Percentiles rank a stretch among this genome's conserved stretches.
These are phyloP conservation scores for Vulpes ferrilata DNA, from an alignment of 2,113 vertebrate species.

Conservation along the genomic window DNA sequence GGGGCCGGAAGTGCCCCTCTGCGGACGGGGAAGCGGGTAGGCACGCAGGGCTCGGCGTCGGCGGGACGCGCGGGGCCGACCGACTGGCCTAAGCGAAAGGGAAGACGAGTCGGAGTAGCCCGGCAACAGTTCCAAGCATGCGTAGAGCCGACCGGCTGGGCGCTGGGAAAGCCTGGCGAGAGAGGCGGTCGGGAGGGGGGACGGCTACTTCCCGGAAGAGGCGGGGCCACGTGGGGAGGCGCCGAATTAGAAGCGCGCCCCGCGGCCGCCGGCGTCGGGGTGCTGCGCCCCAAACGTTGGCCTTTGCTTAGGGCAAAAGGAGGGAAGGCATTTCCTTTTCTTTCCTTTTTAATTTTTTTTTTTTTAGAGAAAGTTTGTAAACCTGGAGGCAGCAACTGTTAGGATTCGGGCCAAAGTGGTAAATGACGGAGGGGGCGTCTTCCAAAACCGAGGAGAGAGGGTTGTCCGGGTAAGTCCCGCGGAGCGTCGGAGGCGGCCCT, in stretches of 20 bases:
- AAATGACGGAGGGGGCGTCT: not conserved
- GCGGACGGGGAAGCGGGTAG: not conserved
- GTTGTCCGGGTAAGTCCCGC: slow-evolving; percentile 68
- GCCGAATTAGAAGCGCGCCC: not conserved
- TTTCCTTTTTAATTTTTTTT: not conserved
- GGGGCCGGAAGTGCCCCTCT: slow-evolving; percentile 54
- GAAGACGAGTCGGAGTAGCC: not conserved
- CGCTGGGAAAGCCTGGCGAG: fast-evolving
- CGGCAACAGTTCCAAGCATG: slow-evolving; percentile 59
- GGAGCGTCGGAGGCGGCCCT: not conserved
- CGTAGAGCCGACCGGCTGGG: not conserved
- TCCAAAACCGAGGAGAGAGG: slow-evolving; percentile 1
- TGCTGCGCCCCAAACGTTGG: fast-evolving
- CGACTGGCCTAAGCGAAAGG: not conserved
- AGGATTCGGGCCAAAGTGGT: not conserved
- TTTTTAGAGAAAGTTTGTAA: not conserved
- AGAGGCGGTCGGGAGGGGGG: fast-evolving
- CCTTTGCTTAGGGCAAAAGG: not conserved
- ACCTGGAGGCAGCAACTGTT: not conserved
- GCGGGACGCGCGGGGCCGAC: too few species aligned
- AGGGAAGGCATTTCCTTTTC: too few species aligned
- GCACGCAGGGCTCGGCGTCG: fast-evolving
- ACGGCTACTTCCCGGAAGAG: slow-evolving; percentile 66
- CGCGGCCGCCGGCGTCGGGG: fast-evolving
- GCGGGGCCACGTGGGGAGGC: not conserved